Percentiles rank a stretch among this genome's conserved stretches.
Evolutionary conservation across 2,797 vertebrate genomes (phyloP).

Genomic region (Labroides dimidiatus): DNA sequence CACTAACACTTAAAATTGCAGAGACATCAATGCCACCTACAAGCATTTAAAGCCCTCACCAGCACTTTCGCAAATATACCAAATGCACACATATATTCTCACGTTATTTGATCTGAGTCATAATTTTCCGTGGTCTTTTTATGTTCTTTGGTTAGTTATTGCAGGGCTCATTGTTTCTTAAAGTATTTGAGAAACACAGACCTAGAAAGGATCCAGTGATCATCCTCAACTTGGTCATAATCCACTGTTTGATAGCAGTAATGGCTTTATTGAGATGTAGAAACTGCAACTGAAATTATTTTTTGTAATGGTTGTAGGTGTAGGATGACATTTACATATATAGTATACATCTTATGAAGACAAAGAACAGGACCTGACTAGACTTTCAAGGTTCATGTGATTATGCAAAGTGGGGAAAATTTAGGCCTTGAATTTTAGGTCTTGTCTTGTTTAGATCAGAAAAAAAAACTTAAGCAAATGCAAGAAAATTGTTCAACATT

Average conservation of each 20-base stretch:
- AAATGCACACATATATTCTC: neutral
- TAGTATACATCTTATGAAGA: conserved; percentile 19
- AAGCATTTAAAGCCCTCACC: conserved; percentile 25
- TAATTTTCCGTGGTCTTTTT: conserved; percentile 5
- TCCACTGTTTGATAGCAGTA: neutral
- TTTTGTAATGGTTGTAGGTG: conserved; percentile 4
- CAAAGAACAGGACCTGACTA: conserved; percentile 5
- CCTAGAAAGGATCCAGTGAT: too few relatives aligned
- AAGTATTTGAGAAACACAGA: conserved; percentile 12
- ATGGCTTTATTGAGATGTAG: conserved; percentile 24
- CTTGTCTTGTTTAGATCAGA: too few relatives aligned
- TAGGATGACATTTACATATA: conserved; percentile 14
- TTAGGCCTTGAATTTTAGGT: too few relatives aligned
- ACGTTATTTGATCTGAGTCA: conserved; percentile 36
- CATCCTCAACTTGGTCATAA: neutral
- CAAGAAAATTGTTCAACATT: too few relatives aligned
- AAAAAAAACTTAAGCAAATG: too few relatives aligned
- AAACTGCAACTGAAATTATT: conserved; percentile 25
- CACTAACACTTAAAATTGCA: conserved; percentile 60
- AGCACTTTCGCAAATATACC: conserved; percentile 32
- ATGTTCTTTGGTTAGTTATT: conserved; percentile 35
- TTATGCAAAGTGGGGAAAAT: too few relatives aligned
- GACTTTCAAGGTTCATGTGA: too few relatives aligned
- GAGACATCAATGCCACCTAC: conserved; percentile 38
- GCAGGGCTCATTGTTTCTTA: conserved; percentile 5